phyloP scores from a whole-genome alignment of 2,797 vertebrate species.

The Melanotaenia boesemani region DNA sequence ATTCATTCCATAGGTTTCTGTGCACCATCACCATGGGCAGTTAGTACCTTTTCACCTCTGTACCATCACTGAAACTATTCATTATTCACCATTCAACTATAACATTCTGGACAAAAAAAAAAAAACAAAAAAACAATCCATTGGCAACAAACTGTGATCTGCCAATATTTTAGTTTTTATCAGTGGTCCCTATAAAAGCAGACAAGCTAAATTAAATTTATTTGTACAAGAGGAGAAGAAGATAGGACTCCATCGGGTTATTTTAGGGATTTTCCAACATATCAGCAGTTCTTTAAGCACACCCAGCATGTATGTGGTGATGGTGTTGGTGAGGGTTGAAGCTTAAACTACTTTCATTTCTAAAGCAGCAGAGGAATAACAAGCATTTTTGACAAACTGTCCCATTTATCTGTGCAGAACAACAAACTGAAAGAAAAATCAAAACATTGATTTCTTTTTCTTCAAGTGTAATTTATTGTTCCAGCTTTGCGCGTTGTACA shows the following conservation, averaged over 20 bases:
- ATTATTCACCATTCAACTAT: background rate
- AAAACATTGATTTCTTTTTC: background rate
- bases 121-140: no score
- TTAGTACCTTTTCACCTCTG: constrained; percentile 12
- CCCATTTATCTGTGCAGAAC: background rate
- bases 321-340: background rate
- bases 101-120: background rate
- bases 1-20: background rate
- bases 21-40: background rate
- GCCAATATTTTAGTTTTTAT: background rate
- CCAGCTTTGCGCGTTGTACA: background rate
- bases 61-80: constrained; percentile 11
- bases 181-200: background rate
- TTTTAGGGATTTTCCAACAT: background rate
- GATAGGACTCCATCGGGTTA: background rate
- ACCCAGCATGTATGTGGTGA: background rate
- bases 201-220: background rate
- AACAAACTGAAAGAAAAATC: background rate
- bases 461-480: background rate
- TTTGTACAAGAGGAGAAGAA: background rate
- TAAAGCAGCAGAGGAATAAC: background rate
- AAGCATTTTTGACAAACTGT: background rate
- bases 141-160: no score
- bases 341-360: background rate
- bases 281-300: background rate